A percentile compares a stretch with the other conserved stretches of the same genome.
Conservation (phyloP, 2,888 invertebrate genomes). For the Chloroclystis v-ata region DNA sequence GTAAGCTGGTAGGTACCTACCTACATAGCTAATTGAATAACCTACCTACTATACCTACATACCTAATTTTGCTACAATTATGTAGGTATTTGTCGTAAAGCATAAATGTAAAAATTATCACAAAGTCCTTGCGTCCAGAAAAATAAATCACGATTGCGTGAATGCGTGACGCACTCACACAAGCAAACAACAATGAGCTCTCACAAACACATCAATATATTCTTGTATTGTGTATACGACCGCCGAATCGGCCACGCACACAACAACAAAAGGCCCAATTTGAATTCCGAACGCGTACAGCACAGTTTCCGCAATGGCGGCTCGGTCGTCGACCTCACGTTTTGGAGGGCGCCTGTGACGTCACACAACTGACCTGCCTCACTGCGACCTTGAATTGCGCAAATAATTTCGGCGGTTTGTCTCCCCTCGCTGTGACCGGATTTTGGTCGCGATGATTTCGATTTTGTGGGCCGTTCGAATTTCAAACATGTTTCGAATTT, state of each 20-base stretch:
- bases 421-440: slow-evolving; percentile 38
- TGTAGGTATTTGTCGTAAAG: no score
- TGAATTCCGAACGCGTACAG: slow-evolving; percentile 72
- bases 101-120: slow-evolving; percentile 9
- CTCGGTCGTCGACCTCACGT: slow-evolving; percentile 64
- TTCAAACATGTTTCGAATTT: slow-evolving; percentile 15
- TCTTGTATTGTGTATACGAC: no score
- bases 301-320: slow-evolving; percentile 73
- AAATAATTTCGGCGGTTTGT: slow-evolving; percentile 48
- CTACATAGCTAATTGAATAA: no score
- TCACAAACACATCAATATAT: slow-evolving; percentile 25
- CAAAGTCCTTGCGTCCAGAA: slow-evolving; percentile 6
- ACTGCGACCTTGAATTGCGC: slow-evolving; percentile 63
- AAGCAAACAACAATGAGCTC: slow-evolving; percentile 28
- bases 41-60: no score
- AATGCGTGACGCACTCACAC: slow-evolving; percentile 38
- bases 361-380: slow-evolving; percentile 70
- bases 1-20: no score
- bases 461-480: slow-evolving; percentile 23
- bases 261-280: slow-evolving; percentile 63
- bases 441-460: slow-evolving; percentile 31
- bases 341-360: slow-evolving; percentile 75
- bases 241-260: slow-evolving; percentile 49
- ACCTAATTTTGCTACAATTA: no score
- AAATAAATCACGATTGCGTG: slow-evolving; percentile 19